Evolutionary conservation across 1,140 invertebrate species (phyloP).

Genomic region (Andricus grossulariae): DNA sequence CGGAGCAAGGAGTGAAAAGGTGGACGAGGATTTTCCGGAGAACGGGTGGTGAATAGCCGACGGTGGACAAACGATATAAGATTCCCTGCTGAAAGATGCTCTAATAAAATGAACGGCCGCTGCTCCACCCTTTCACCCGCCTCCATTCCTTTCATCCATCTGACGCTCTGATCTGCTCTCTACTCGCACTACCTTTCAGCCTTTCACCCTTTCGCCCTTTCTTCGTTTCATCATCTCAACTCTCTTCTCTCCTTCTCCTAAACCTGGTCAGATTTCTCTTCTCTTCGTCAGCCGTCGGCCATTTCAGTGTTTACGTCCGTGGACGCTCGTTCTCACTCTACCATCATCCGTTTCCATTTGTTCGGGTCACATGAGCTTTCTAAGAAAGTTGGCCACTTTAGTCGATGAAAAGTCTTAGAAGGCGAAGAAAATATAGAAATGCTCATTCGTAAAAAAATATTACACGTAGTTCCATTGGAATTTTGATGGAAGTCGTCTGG

Average conservation of each 20-base stretch:
- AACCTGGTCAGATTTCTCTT: slow-evolving; percentile 18
- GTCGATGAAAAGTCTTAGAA: neutral
- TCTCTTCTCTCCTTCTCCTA: slow-evolving; percentile 39
- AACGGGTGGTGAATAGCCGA: slow-evolving; percentile 58
- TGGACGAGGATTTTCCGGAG: slow-evolving; percentile 9
- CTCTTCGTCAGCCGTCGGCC: slow-evolving; percentile 44
- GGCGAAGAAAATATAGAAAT: neutral
- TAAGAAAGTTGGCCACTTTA: slow-evolving; percentile 50
- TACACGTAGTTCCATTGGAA: too few relatives aligned
- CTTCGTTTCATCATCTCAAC: slow-evolving; percentile 37
- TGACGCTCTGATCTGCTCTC: slow-evolving; percentile 40
- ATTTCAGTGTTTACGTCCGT: slow-evolving; percentile 54
- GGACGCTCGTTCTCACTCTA: slow-evolving; percentile 45
- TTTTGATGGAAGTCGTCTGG: too few relatives aligned
- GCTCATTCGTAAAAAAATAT: neutral
- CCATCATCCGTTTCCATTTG: slow-evolving; percentile 15
- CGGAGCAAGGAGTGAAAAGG: slow-evolving; percentile 29
- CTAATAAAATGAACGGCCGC: slow-evolving; percentile 66
- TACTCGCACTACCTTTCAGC: slow-evolving; percentile 43
- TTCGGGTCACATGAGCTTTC: slow-evolving; percentile 16
- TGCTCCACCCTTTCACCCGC: slow-evolving; percentile 44
- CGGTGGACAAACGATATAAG: slow-evolving; percentile 67
- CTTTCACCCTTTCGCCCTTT: slow-evolving; percentile 28
- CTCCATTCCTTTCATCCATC: slow-evolving; percentile 57
- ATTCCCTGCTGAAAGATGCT: slow-evolving; percentile 65